Base-by-base conservation (phyloP, 2,888 invertebrate genomes). In the Volucella zonaria region DNA sequence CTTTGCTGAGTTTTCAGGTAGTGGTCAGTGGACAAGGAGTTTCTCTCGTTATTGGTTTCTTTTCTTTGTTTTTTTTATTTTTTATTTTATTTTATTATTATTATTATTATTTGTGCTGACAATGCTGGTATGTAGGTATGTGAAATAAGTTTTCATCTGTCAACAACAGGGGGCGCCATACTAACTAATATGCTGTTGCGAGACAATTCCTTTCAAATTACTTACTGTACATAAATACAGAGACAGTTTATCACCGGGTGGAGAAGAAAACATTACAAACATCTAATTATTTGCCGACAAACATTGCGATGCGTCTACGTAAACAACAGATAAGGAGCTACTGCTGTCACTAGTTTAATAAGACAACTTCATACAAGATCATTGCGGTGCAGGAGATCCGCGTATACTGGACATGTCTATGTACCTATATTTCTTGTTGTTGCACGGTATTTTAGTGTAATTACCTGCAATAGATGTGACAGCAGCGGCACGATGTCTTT, bases 231-330 rank as follows among this genome's bases (percentile, higher is more conserved):
- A 23, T 23, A 59, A 81, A 71, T 71, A 61, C 12, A 49, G 80
- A 66, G 59, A 77, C 62, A 40, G 54, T 77, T 64, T 81, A 62
- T 76, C 71, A 73, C 52, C 76, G 51, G 18, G 15, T 40, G 15
- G 40, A 74, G 38, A 66, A 52, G n/a, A 56, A 67, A 59, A 38
- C 66, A 80, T 75, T 59, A 76, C 59, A 61, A 85, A 76, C 76
- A 62, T 85, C 81, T 85, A 81, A 85, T 85, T 85, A 85, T 81
- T 73, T 85, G 73, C 77, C 81, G 76, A 85, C 81, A 85, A 77
- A 85, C 75, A 81, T 59, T 66, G 67, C 62, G 80, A 67, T 31
- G 6, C 31, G 31, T 31, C 6, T 6, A 31, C 79, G 73, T 61
- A 71, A 45, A 80, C 47, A 80, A 67, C 45, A 40, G 47, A 77